phyloP scores from a whole-genome alignment of 2,888 invertebrate species.

The Phlogophora meticulosa region DNA sequence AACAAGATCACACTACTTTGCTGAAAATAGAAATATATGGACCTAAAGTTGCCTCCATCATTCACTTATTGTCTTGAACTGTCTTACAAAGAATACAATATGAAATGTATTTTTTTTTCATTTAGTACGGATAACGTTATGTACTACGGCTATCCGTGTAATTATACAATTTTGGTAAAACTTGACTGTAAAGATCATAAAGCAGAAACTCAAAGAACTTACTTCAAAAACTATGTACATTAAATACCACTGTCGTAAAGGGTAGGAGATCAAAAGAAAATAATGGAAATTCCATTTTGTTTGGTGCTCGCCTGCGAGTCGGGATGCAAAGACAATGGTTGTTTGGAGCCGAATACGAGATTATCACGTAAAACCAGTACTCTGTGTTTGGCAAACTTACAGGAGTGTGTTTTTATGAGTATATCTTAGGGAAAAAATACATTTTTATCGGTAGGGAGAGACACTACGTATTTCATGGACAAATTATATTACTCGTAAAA shows the following conservation, averaged over 20 bases:
- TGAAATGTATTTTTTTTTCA: background rate
- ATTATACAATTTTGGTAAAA: conserved; percentile 42
- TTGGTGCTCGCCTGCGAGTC: conserved; percentile 43
- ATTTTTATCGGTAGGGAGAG: background rate
- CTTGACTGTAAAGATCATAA: conserved; percentile 37
- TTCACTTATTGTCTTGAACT: conserved; percentile 36
- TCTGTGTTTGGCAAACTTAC: conserved; percentile 15
- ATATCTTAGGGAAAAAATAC: too few relatives aligned
- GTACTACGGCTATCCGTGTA: background rate
- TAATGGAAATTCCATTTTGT: conserved; percentile 65
- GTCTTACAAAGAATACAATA: background rate
- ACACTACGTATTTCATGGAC: background rate
- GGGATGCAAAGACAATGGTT: conserved; percentile 41
- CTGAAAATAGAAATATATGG: conserved; percentile 35
- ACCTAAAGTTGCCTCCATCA: conserved; percentile 20
- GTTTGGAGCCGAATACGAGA: conserved; percentile 37
- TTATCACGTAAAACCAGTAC: conserved; percentile 15
- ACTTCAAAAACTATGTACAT: conserved; percentile 64
- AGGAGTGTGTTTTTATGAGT: conserved; percentile 1
- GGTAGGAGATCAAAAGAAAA: conserved; percentile 67
- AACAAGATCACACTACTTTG: conserved; percentile 16
- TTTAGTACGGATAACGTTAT: background rate
- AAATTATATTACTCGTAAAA: background rate
- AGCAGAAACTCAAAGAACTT: conserved; percentile 55
- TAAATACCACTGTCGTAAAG: conserved; percentile 67